phyloP scores from a whole-genome alignment of 2,888 invertebrate species.

The Dryobota labecula region DNA sequence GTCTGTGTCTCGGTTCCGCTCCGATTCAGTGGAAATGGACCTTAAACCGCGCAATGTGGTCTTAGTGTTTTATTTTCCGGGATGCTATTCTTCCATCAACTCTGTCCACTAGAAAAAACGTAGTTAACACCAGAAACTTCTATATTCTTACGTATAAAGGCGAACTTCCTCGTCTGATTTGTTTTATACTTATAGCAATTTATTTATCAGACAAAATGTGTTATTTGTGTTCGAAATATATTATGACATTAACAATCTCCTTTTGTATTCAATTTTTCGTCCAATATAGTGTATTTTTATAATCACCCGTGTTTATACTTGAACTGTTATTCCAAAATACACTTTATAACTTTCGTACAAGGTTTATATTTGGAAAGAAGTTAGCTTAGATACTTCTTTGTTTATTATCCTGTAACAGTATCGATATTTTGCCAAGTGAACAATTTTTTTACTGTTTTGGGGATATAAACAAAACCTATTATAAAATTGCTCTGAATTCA shows the following conservation, averaged over 20 bases:
- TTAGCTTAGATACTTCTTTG: background rate
- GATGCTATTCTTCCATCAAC: constrained; percentile 2
- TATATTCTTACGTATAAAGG: constrained; percentile 19
- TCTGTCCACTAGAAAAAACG: background rate
- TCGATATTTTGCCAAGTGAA: constrained; percentile 17
- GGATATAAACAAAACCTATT: background rate
- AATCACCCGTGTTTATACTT: constrained; percentile 61
- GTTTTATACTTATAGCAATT: constrained; percentile 36
- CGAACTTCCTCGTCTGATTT: constrained; percentile 34
- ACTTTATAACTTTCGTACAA: constrained; percentile 18
- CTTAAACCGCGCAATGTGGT: background rate
- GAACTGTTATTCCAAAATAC: constrained; percentile 59
- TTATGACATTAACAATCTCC: constrained; percentile 30
- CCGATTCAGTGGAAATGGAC: background rate
- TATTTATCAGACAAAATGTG: constrained; percentile 35
- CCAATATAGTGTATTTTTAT: constrained; percentile 60
- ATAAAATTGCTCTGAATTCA: constrained; percentile 2
- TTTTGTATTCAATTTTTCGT: constrained; percentile 49
- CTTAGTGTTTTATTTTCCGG: background rate
- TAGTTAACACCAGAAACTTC: constrained; percentile 25
- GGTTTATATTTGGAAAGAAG: constrained; percentile 38
- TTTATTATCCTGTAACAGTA: constrained; percentile 8
- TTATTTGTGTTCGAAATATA: constrained; percentile 42
- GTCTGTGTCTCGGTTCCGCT: background rate
- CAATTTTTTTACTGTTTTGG: constrained; percentile 2